Percentiles rank a stretch among this genome's conserved stretches.
phyloP scores from a whole-genome alignment of 2,113 vertebrate species.

The Sebastes schlegelii region DNA sequence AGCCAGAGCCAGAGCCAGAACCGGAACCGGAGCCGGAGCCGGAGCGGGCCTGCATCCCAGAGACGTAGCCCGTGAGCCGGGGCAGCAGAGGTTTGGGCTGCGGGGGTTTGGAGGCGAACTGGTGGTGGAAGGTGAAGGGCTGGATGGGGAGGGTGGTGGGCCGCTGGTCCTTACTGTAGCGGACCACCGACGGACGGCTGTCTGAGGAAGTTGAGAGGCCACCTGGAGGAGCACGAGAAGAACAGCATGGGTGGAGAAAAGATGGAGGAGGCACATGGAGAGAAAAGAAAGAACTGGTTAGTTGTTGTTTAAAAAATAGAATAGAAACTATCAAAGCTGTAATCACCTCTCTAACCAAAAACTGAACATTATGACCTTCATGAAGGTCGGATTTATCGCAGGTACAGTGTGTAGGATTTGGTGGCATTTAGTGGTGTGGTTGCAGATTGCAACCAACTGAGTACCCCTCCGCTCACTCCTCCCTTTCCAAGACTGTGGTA shows the following conservation, averaged over 20 bases:
- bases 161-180: constrained; percentile 97
- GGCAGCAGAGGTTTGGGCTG: constrained; percentile 88
- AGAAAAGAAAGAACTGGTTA: background rate
- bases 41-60: constrained; percentile 88
- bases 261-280: background rate
- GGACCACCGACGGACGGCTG: constrained; percentile 85
- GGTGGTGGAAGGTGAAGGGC: constrained; percentile 98
- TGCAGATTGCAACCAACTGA: too few relatives aligned
- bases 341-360: background rate
- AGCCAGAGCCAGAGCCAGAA: constrained; percentile 51
- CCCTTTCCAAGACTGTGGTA: too few relatives aligned
- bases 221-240: constrained; percentile 72
- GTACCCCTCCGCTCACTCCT: too few relatives aligned
- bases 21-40: constrained; percentile 45
- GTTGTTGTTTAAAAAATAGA: background rate
- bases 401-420: too few relatives aligned
- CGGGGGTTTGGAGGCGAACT: constrained; percentile 85
- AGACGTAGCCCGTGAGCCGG: constrained; percentile 88
- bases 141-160: constrained; percentile 97
- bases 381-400: too few relatives aligned
- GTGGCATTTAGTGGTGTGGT: too few relatives aligned
- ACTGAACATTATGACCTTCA: too few relatives aligned
- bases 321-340: background rate
- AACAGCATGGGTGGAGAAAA: background rate
- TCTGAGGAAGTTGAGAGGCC: constrained; percentile 82